A percentile compares a stretch with the other conserved stretches of the same genome.
phyloP scores from a whole-genome alignment of 2,888 invertebrate species.

The Cartodere bifasciata region DNA sequence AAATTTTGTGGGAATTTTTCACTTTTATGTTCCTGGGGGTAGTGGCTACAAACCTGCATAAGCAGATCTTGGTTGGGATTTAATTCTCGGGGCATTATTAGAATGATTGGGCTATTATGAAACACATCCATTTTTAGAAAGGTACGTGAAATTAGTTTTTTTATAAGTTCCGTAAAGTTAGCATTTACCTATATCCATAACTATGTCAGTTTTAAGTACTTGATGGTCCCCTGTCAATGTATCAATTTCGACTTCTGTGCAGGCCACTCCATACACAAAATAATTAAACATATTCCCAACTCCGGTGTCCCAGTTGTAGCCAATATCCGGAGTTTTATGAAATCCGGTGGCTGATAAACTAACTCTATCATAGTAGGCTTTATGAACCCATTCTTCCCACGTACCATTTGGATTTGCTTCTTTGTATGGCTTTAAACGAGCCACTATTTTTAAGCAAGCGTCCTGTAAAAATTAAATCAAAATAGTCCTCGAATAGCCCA shows the following conservation, averaged over 20 bases:
- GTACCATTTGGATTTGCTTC: constrained; percentile 59
- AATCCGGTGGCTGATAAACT: constrained; percentile 76
- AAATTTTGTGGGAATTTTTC: too few relatives aligned
- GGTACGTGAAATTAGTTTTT: too few relatives aligned
- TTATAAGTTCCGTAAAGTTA: too few relatives aligned
- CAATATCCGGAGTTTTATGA: constrained; percentile 62
- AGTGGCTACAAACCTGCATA: too few relatives aligned
- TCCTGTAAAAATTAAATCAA: constrained; percentile 44
- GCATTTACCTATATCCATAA: constrained; percentile 89
- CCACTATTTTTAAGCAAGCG: constrained; percentile 64
- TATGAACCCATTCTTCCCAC: constrained; percentile 75
- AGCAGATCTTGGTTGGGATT: too few relatives aligned
- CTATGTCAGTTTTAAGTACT: constrained; percentile 79
- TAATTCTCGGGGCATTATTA: too few relatives aligned
- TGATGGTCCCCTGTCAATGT: constrained; percentile 89
- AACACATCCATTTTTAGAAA: too few relatives aligned
- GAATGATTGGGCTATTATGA: too few relatives aligned
- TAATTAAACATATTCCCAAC: constrained; percentile 69
- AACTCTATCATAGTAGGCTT: constrained; percentile 65
- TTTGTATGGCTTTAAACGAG: constrained; percentile 62
- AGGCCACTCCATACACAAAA: constrained; percentile 75
- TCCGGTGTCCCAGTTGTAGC: constrained; percentile 57
- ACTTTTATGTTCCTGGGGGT: too few relatives aligned
- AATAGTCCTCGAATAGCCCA: too few relatives aligned
- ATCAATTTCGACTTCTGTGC: constrained; percentile 85